These are phyloP conservation scores for Drosophila hawaiiensis DNA, from an alignment of 2,888 invertebrate species.

Conservation along the genomic window DNA sequence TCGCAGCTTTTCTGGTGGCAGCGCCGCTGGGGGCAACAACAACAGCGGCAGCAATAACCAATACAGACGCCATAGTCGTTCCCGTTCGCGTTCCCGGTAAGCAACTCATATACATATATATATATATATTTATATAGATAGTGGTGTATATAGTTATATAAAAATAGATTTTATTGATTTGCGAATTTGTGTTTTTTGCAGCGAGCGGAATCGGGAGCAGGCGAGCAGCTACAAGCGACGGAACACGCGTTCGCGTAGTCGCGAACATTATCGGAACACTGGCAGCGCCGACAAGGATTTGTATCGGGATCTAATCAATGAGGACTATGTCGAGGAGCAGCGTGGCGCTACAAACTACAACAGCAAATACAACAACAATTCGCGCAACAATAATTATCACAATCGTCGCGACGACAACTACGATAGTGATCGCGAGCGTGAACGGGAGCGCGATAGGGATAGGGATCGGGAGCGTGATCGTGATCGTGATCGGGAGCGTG, in stretches of 20 bases:
- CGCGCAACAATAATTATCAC: conserved; percentile 56
- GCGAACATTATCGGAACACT: conserved; percentile 72
- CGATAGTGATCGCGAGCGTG: conserved; percentile 63
- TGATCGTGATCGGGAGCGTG: conserved; percentile 51
- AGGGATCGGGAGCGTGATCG: conserved; percentile 52
- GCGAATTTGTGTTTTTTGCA: conserved; percentile 34
- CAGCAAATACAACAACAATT: conserved; percentile 56
- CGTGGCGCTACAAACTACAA: conserved; percentile 53
- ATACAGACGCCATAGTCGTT: conserved; percentile 83
- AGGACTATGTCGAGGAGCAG: conserved; percentile 84
- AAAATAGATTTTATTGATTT: conserved; percentile 18
- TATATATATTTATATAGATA: background rate
- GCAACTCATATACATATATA: conserved; percentile 2
- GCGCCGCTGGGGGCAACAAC: conserved; percentile 45
- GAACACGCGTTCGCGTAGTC: conserved; percentile 83
- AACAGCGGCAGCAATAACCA: conserved; percentile 68
- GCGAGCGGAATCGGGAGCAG: conserved; percentile 82
- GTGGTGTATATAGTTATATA: background rate
- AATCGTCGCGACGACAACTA: conserved; percentile 70
- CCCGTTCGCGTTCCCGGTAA: conserved; percentile 83
- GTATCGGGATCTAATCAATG: conserved; percentile 84
- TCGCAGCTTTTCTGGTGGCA: conserved; percentile 63
- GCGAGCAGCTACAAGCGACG: conserved; percentile 74
- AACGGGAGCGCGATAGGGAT: conserved; percentile 46
- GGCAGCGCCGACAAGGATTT: conserved; percentile 81